Base-by-base conservation (phyloP, 37 sponge, comb jelly and placozoan species). In the Corticium candelabrum region DNA sequence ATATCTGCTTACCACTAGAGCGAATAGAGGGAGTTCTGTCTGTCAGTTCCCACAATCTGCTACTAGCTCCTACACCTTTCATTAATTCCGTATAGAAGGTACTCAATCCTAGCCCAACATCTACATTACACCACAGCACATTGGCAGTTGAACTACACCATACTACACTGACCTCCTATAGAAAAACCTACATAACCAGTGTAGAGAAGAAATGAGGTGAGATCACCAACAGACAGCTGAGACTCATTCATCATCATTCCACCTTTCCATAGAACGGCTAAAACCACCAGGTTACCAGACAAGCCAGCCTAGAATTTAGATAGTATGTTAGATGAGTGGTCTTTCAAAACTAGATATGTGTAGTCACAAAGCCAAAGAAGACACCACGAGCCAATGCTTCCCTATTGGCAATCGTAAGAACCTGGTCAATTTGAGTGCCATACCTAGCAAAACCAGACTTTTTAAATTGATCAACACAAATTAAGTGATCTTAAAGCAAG, bases 1-100 rank as follows among this genome's bases (percentile, higher is more conserved):
- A n/a, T n/a, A n/a, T n/a, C n/a, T n/a, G n/a, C n/a, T 57, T 21
- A 76, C 77, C 77, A 62, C 5, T 7, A 57, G 40, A 4, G 62
- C 68, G 77, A 62, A 76, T 76, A 68, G 41, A 31, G 7, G 77
- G 57, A 5, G 5, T 4, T 57, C 77, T 57, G 5, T 76, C 77
- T 40, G 5, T 76, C 21, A 76, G 41, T 29, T 76, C 31, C 77
- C 77, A 76, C 32, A 76, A n/a, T 5, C 77, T 5, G 5, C 68
- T 76, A n/a, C 77, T 76, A 7, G 77, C 77, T 15, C 77, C 77
- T 7, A 76, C 7, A 15, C 77, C 77, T 76, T 67, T 76, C 77
- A 76, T 76, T 21, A 76, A 21, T 35, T 76, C 77, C 29, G 77
- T 29, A 35, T 35, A 76, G 32, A 76, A 76, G 11, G 57, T 5